Base-by-base conservation (phyloP, 2,888 invertebrate genomes). In the Scelioninae gen. 1 region DNA sequence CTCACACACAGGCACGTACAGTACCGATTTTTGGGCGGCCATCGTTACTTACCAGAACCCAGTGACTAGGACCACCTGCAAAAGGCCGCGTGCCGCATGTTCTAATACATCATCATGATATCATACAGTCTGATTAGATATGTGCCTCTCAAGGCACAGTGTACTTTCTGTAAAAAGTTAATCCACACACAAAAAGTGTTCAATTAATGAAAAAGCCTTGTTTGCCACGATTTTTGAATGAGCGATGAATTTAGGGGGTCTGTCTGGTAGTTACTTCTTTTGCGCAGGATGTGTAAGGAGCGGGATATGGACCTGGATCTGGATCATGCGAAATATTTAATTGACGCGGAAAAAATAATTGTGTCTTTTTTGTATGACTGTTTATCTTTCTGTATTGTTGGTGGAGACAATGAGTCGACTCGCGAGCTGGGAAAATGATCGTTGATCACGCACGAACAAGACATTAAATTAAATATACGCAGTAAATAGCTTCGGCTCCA, bases 101-200 rank as follows among this genome's bases (percentile, higher is more conserved):
- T 91, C 91, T 90, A 91, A 91, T 91, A 91, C 90, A 91, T 91
- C 91, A 90, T 91, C 91, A 91, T 91, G 90, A 91, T 90, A 91
- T 91, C 90, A 90, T 90, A 91, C 88, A 90, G 90, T 91, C 89
- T 90, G 88, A 90, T 90, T 89, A 90, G 88, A 88, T 88, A 89
- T 88, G 88, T 88, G 86, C 90, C 88, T 89, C 88, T 87, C 88
- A 89, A 87, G 81, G 87, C 90, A 89, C 90, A 90, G 89, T 90
- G 89, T 88, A 90, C 80, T 87, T 90, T 91, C 91, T 91, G 91
- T 88, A 91, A 91, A 92, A 91, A 92, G 90, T 92, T 91, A 92
- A 92, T 92, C 91, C 91, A 92, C 91, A 91, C 90, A 92, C 90
- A 92, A 90, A 88, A 88, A 86, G 90, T 87, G 85, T 90, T 88